phyloP scores from a whole-genome alignment of 2,113 vertebrate genomes.

The Prinia subflava region DNA sequence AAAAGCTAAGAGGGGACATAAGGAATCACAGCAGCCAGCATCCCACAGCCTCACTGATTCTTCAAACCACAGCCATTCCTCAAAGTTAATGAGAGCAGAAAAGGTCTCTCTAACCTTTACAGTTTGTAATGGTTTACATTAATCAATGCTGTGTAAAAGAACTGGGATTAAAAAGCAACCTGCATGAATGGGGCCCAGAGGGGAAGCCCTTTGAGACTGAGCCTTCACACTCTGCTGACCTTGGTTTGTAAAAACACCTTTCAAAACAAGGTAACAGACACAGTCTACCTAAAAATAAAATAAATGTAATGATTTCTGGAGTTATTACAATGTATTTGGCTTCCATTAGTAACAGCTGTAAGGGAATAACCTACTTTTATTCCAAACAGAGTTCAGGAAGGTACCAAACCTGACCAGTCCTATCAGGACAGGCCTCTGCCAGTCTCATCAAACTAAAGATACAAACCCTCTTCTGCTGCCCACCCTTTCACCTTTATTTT shows the following conservation, averaged over 20 bases:
- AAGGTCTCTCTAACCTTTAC: neutral
- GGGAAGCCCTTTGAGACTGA: neutral
- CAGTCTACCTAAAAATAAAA: neutral
- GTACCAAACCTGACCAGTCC: neutral
- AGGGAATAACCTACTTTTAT: neutral
- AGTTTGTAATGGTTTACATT: neutral
- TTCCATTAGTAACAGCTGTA: neutral
- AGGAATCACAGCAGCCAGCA: neutral
- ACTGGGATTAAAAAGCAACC: neutral
- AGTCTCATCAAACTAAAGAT: neutral
- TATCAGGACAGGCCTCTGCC: neutral
- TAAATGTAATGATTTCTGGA: neutral
- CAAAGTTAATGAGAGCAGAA: neutral
- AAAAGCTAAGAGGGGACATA: neutral
- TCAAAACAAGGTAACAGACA: neutral
- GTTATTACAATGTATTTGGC: neutral
- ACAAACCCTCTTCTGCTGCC: neutral
- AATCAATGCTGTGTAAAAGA: neutral
- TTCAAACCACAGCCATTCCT: neutral
- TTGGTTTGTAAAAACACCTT: neutral
- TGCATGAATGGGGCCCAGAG: neutral
- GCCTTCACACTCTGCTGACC: neutral
- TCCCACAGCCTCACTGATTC: neutral
- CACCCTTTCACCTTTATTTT: neutral
- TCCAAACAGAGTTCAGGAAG: neutral